Conservation (phyloP, 2,888 invertebrate genomes). For the Prenolepis imparis region DNA sequence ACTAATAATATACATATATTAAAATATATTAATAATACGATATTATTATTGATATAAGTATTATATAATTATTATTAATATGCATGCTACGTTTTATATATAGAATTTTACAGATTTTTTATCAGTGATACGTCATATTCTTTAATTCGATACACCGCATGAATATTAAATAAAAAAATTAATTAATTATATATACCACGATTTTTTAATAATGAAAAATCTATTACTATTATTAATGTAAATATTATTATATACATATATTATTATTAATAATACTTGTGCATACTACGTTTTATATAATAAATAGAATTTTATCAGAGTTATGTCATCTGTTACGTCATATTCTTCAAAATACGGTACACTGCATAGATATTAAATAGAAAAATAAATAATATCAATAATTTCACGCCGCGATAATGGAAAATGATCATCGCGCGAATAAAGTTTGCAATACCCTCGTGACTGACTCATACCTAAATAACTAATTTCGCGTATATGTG, state of each 20-base stretch:
- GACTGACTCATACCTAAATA: constrained; percentile 24
- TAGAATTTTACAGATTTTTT: too few relatives aligned
- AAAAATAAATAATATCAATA: neutral
- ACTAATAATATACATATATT: neutral
- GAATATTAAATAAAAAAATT: too few relatives aligned
- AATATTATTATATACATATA: neutral
- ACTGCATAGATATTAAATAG: neutral
- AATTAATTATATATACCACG: too few relatives aligned
- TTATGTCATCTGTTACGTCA: neutral
- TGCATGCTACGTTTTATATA: too few relatives aligned
- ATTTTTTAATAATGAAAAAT: too few relatives aligned
- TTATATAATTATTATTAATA: too few relatives aligned
- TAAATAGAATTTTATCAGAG: neutral
- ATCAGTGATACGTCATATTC: too few relatives aligned
- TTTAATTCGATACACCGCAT: too few relatives aligned
- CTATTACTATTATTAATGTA: neutral
- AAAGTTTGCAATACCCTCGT: neutral
- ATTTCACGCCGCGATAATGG: neutral
- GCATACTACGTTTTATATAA: neutral
- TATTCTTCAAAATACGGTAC: neutral
- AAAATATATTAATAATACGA: neutral
- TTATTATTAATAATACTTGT: neutral
- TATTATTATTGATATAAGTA: too few relatives aligned
- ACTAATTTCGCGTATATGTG: constrained; percentile 11
- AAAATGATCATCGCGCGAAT: constrained; percentile 24